Evolutionary conservation across 2,797 vertebrate species (phyloP), one percentile per base, ranked within the genome.

Genomic region (Diplodus puntazzo): DNA sequence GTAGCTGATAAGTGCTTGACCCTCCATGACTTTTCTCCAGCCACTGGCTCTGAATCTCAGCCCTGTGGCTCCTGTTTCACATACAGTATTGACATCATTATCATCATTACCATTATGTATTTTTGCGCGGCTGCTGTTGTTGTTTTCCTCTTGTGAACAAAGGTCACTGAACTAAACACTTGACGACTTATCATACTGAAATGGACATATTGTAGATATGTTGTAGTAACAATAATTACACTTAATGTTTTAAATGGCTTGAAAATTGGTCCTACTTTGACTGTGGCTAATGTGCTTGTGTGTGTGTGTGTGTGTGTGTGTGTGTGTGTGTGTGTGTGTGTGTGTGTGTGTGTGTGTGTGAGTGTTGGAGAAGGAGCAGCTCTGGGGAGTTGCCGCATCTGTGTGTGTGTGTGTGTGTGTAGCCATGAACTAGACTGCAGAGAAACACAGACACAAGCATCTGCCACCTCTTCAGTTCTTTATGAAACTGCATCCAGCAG

Each of bases 1-100:
- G 77, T 61, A 25, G 23, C 65, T 27, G 23, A 42, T 30, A 46
- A 74, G 45, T 18, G 52, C n/a, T 55, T 17, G 63, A 61, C 69
- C 54, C 34, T 60, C 11, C 18, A 14, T 30, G 9, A 70, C 8
- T 17, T 27, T 13, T 30, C 48, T 53, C 2, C 13, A 46, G 3
- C 25, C 25, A 23, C 14, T 46, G 50, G 5, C 48, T n/a, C 23
- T 52, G 8, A 21, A 43, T 46, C n/a, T 39, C 23, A 59, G 8
- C 11, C 42, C n/a, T 23, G 10, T 23, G 49, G 49, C 64, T 53
- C 30, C 42, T 21, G 18, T 20, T 25, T 8, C 11, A 55, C 34
- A 34, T 2, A 43, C 18, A 1, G 12, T 17, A 13, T 39, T 8
- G 45, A 45, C n/a, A 69, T 25, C 25, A 25, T 25, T 25, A 25